Base-by-base conservation (phyloP, 2,888 invertebrate genomes). In the Liopterus haemorrhoidalis region DNA sequence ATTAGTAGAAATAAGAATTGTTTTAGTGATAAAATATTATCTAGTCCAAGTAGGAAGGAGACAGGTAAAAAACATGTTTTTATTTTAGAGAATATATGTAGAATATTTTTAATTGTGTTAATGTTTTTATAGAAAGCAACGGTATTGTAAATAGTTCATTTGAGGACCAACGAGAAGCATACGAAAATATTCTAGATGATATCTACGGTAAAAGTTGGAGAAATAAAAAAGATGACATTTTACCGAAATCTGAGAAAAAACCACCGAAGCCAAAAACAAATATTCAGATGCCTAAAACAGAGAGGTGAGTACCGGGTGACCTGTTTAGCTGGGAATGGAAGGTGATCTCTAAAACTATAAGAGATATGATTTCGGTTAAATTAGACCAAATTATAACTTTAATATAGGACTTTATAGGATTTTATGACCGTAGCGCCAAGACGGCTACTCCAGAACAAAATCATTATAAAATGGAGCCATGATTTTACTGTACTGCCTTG, bases 181-280 rank as follows among this genome's bases (percentile, higher is more conserved):
- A 50, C 25, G 53, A 55, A 35, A 55, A 55, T 32, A 21, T 66
- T 12, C 51, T 67, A 31, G 65, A 66, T 50, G 54, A 59, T 33
- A 32, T 67, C 5, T 68, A 67, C 55, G 67, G 67, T 21, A 49
- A 55, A 24, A 57, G 54, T 25, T 68, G 68, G 68, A 59, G 64
- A 50, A 55, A 54, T 38, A 59, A 63, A 42, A 58, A 57, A 48
- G 55, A 62, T 16, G 48, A 54, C 33, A 51, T 66, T 37, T 50
- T 63, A 40, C 56, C 61, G 4, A 55, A 52, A 50, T 60, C 62
- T 9, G 64, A 61, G 41, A 48, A 40, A 15, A 49, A 47, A 9
- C 14, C 41, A 16, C 24, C 28, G 16, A 51, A 42, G 32, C 22
- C 15, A 38, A 40, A 16, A 42, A 47, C 46, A 41, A 42, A 35